A percentile compares a stretch with the other conserved stretches of the same genome.
Evolutionary conservation across 2,797 vertebrate genomes (phyloP).

Genomic region (Danio tinwini): DNA sequence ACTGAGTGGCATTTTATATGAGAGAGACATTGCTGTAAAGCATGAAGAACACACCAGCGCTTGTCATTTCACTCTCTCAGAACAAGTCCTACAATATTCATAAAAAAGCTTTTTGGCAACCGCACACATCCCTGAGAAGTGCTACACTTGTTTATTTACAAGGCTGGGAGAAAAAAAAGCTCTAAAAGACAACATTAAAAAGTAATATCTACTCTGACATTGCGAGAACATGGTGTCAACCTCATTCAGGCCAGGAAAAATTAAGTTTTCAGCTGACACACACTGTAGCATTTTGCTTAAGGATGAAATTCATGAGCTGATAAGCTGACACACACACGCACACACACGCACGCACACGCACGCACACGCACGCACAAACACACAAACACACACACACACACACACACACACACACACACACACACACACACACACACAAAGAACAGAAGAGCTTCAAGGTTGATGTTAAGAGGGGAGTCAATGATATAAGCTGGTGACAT

Average conservation of each 20-base stretch:
- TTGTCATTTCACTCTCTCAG: conserved; percentile 26
- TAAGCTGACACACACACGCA: conserved; percentile 19
- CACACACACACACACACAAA: no score
- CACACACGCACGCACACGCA: no score
- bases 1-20: neutral
- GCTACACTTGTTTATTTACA: conserved; percentile 41
- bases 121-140: conserved; percentile 3
- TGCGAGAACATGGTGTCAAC: conserved; percentile 5
- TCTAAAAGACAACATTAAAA: conserved; percentile 46
- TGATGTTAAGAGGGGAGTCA: neutral
- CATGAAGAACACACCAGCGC: neutral
- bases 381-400: no score
- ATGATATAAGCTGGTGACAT: conserved; percentile 21
- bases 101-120: conserved; percentile 28
- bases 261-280: conserved; percentile 7
- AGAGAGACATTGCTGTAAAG: conserved; percentile 10
- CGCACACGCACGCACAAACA: no score
- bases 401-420: no score
- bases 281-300: neutral
- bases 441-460: no score
- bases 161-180: conserved; percentile 19
- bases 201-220: conserved; percentile 33
- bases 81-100: conserved; percentile 42
- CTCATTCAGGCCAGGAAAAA: conserved; percentile 11
- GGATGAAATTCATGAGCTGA: neutral